Base-by-base conservation (phyloP, 2,888 invertebrate species). In the Dione juno region DNA sequence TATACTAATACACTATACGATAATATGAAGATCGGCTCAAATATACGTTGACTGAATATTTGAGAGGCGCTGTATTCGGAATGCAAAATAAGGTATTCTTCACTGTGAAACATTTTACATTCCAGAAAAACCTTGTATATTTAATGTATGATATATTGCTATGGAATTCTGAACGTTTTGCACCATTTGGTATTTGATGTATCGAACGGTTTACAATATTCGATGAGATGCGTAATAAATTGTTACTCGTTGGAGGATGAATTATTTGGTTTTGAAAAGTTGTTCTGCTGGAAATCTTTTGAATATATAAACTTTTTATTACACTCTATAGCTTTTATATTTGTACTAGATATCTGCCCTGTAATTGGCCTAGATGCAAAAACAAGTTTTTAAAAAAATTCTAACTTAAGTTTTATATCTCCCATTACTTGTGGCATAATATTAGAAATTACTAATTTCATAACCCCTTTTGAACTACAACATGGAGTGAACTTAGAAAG, bases 1-100 rank as follows among this genome's bases (percentile, higher is more conserved):
- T 61, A 53, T 43, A 61, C n/a, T 59, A 50, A 45, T 61, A 64
- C 19, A 69, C 9, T 21, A 7, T 21, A 67, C 50, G 43, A 63
- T 64, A 63, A 64, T 66, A 71, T 67, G 63, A 67, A 67, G 67
- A 67, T 71, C 57, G 63, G 19, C 63, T 71, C 43, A 57, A 64
- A 71, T 64, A 64, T 67, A 70, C 70, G 70, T 70, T 63, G 63
- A 67, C 70, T 54, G 70, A 70, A 70, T 70, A 67, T 57, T 50
- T 71, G 67, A 67, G 54, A 71, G 50, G 63, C 57, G 48, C 19
- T 64, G 58, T 54, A 54, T 50, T 48, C 58, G 40, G 70, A 67
- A 71, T 71, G 67, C 67, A 54, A 67, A 67, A 71, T 67, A 71
- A 63, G 70, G 67, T 57, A 64, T 69, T 50, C 64, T 61, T 67